phyloP scores from a whole-genome alignment of 2,113 vertebrate species.

The Hippocampus mohnikei region DNA sequence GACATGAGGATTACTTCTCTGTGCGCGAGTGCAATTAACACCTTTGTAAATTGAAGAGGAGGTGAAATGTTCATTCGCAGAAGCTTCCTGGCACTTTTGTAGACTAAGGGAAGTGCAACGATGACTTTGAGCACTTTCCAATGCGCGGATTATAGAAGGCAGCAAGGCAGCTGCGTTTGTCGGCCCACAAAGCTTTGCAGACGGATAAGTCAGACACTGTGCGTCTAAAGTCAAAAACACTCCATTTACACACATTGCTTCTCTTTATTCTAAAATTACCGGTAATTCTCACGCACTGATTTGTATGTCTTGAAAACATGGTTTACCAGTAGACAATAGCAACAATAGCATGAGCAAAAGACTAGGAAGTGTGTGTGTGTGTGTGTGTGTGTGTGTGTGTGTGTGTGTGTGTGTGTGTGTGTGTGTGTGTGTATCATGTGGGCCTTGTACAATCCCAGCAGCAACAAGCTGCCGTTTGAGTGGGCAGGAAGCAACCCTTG shows the following conservation, averaged over 20 bases:
- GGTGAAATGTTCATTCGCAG: slow-evolving; percentile 12
- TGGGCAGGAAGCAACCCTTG: slow-evolving; percentile 74
- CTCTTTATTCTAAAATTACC: slow-evolving; percentile 34
- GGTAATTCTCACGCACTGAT: slow-evolving; percentile 20
- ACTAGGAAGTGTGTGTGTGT: background rate
- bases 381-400: slow-evolving; percentile 52
- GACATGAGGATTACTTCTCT: slow-evolving; percentile 45
- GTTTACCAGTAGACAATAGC: slow-evolving; percentile 35
- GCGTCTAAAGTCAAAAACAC: slow-evolving; percentile 51
- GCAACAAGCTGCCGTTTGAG: slow-evolving; percentile 77
- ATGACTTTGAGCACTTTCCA: background rate
- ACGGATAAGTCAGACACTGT: slow-evolving; percentile 49
- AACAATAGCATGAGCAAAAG: background rate
- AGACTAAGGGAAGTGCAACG: slow-evolving; percentile 23
- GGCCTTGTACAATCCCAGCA: slow-evolving; percentile 11
- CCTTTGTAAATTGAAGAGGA: slow-evolving; percentile 23
- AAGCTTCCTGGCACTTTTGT: slow-evolving; percentile 20
- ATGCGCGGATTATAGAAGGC: background rate
- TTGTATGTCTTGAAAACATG: background rate
- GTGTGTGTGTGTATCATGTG: slow-evolving; percentile 43
- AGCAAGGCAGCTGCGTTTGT: slow-evolving; percentile 25
- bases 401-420: slow-evolving; percentile 50
- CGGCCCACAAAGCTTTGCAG: slow-evolving; percentile 29
- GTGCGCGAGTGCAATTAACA: slow-evolving; percentile 34
- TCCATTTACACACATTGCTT: slow-evolving; percentile 6